Evolutionary conservation across 2,888 invertebrate genomes (phyloP), one percentile per base, ranked within the genome.

Genomic region (Anaspis maculata): DNA sequence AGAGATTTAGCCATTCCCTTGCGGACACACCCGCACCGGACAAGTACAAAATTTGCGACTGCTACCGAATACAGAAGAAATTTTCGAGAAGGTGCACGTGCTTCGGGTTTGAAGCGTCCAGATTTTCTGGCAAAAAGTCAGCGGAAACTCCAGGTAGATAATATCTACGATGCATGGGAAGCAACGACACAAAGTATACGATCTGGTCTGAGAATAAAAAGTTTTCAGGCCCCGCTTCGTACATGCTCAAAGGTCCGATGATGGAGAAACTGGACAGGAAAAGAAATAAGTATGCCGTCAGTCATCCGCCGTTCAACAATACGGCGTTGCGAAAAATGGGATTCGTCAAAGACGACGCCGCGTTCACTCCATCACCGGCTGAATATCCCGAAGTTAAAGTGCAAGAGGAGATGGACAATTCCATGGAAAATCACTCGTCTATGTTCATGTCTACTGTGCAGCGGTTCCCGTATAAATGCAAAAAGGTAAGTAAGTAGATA

Each of bases 351-450:
- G 30, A 36, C 7, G 56, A 55, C 23, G 40, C 39, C 1, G 15
- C 12, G 3, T 39, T 32, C 14, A 46, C 37, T 15, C 56, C 57
- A 3, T 49, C 52, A 14, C 51, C 57, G 1, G 47, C 45, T 5
- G 43, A 47, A 16, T 58, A 58, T 32, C 39, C 40, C 2, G 30
- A n/a, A n/a, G n/a, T n/a, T n/a, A n/a, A n/a, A n/a, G n/a, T 50
- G 3, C n/a, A 31, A 25, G 25, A 24, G 7, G n/a, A 27, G 10
- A 25, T 21, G 6, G 13, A 26, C 3, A 19, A 24, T 2, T 16
- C 13, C 6, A 14, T 24, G 3, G 22, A 28, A 6, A 25, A 11
- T 3, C 27, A 23, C 14, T 29, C 33, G 5, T 33, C 37, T 7
- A 29, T 34, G 16, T 34, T 34, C 15, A 30, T 12, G 14, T 13